Evolutionary conservation across 1,140 invertebrate genomes (phyloP).

Genomic region (Zaprionus capensis): DNA sequence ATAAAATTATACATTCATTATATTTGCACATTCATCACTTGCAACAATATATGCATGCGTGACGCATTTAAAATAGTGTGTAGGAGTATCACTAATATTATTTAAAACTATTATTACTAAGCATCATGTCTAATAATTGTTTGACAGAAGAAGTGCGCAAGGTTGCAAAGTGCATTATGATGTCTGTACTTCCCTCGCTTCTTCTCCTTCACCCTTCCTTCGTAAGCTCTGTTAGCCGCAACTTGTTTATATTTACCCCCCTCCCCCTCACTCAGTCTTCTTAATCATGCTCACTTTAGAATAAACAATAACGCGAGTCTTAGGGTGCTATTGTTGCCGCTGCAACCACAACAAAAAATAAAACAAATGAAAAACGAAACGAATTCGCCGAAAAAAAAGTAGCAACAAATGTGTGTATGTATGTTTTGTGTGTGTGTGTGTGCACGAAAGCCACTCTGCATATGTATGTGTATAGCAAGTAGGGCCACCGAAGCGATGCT

Average conservation of each 20-base stretch:
- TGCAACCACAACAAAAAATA: constrained; percentile 38
- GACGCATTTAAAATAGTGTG: neutral
- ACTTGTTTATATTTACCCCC: constrained; percentile 26
- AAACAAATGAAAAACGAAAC: constrained; percentile 12
- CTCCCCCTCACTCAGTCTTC: neutral
- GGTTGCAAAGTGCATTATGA: constrained; percentile 13
- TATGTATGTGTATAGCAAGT: constrained; percentile 14
- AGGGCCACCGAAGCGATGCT: constrained; percentile 18
- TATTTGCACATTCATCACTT: no score
- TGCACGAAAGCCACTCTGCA: constrained; percentile 32
- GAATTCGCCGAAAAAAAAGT: constrained; percentile 43
- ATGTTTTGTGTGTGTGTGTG: constrained; percentile 20
- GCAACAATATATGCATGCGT: neutral
- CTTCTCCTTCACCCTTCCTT: neutral
- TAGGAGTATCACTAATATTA: neutral
- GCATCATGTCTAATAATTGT: neutral
- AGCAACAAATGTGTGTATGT: constrained; percentile 45
- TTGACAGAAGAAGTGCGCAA: neutral
- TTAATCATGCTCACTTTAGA: constrained; percentile 27
- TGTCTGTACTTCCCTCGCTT: neutral
- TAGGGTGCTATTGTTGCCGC: constrained; percentile 19
- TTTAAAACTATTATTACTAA: neutral
- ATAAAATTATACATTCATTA: neutral
- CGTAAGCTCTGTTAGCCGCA: constrained; percentile 26
- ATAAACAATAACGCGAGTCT: constrained; percentile 35